phyloP scores from a whole-genome alignment of 37 sponge, comb jelly and placozoan genomes.

The Axinella damicornis region DNA sequence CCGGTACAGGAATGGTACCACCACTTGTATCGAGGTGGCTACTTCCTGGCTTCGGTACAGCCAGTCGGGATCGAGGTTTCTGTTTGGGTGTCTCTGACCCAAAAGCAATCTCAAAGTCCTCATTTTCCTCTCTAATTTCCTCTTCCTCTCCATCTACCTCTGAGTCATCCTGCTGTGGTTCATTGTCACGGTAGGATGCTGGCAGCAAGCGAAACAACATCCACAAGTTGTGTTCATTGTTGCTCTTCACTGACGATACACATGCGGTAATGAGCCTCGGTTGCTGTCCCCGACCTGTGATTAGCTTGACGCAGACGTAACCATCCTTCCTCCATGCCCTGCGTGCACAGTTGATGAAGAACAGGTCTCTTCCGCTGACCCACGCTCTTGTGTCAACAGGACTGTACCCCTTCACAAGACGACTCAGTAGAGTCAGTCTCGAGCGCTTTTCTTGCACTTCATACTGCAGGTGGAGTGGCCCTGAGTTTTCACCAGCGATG shows the following conservation, averaged over 20 bases:
- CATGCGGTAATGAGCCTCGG: constrained; percentile 21
- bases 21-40: too few species aligned
- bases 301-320: constrained; percentile 42
- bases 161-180: background rate
- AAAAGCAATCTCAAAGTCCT: too few species aligned
- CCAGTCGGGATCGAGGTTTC: too few species aligned
- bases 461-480: constrained; percentile 43
- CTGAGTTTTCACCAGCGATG: constrained; percentile 18
- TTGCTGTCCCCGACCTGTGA: background rate
- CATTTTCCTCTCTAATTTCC: too few species aligned
- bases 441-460: constrained; percentile 19
- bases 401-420: constrained; percentile 4
- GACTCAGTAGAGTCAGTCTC: constrained; percentile 41
- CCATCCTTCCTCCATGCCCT: constrained; percentile 31
- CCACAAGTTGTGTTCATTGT: constrained; percentile 11
- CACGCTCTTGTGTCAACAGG: constrained; percentile 25
- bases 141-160: too few species aligned
- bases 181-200: background rate
- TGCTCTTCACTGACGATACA: constrained; percentile 6
- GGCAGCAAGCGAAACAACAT: constrained; percentile 54
- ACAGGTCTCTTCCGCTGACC: constrained; percentile 49
- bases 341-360: constrained; percentile 56
- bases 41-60: too few species aligned
- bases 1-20: too few species aligned
- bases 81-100: too few species aligned